These are phyloP conservation scores for Cairina moschata DNA, from an alignment of 2,113 vertebrate genomes.

Conservation along the genomic window DNA sequence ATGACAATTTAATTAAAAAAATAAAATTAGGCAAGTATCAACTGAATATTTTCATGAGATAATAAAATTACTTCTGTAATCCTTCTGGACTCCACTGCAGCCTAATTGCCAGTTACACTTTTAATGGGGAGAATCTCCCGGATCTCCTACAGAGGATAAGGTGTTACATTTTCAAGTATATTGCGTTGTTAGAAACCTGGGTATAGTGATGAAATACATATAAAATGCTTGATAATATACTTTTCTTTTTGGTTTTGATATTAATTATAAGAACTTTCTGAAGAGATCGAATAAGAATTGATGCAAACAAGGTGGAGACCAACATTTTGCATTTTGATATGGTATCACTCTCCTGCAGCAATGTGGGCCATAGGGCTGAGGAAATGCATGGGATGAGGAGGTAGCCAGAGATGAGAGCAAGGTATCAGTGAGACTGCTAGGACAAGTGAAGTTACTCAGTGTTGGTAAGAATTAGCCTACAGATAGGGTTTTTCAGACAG, in stretches of 20 bases:
- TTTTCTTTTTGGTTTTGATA: background rate
- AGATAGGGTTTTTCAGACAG: accelerated
- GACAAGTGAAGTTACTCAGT: background rate
- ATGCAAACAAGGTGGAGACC: background rate
- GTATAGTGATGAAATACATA: accelerated
- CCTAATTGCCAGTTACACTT: background rate
- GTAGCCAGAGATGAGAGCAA: accelerated
- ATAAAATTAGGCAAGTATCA: background rate
- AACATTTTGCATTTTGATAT: background rate
- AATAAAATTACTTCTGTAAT: background rate
- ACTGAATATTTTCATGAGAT: background rate
- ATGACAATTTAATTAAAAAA: background rate
- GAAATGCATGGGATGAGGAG: background rate
- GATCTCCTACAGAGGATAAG: background rate
- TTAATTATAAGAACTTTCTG: background rate
- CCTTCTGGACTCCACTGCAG: background rate
- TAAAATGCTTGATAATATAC: background rate
- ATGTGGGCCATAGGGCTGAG: accelerated
- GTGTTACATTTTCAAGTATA: background rate
- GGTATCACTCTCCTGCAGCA: accelerated
- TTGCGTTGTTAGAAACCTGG: background rate
- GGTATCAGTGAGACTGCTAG: background rate
- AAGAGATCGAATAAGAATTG: background rate
- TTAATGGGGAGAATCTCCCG: background rate
- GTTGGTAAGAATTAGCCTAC: background rate